Conservation (phyloP, 2,888 invertebrate species). For the Clistopyga incitator region DNA sequence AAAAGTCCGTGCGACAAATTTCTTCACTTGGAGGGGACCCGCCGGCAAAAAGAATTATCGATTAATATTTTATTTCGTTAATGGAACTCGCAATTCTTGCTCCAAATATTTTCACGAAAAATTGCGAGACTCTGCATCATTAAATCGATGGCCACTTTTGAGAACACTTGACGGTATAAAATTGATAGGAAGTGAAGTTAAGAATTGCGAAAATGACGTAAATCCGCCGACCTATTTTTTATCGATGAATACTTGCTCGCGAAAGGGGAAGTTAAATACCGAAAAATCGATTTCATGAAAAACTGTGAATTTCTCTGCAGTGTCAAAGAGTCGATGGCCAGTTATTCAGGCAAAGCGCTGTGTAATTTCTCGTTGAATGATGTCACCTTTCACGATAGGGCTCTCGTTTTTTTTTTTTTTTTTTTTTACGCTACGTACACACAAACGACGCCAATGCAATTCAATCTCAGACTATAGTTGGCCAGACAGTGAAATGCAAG, state of each 20-base stretch:
- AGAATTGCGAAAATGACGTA: not conserved
- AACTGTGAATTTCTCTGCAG: not conserved
- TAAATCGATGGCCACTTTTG: no score
- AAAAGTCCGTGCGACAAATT: no score
- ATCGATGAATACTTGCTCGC: not conserved
- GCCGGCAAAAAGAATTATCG: no score
- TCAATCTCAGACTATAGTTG: constrained; percentile 47
- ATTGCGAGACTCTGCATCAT: not conserved
- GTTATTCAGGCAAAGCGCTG: not conserved
- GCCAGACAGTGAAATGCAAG: constrained; percentile 69
- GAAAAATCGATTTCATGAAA: not conserved
- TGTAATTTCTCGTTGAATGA: not conserved
- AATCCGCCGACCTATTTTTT: not conserved
- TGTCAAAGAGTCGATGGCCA: not conserved
- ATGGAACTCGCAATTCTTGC: not conserved
- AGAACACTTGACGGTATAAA: no score
- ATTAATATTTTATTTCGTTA: not conserved
- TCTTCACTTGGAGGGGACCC: no score
- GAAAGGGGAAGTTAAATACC: not conserved
- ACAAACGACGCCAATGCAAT: constrained; percentile 17
- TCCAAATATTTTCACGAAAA: not conserved
- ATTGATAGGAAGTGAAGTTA: no score
- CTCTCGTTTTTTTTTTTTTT: not conserved
- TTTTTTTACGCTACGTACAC: not conserved
- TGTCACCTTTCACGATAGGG: not conserved